phyloP scores from a whole-genome alignment of 2,888 invertebrate species.

The Barypeithes pellucidus region DNA sequence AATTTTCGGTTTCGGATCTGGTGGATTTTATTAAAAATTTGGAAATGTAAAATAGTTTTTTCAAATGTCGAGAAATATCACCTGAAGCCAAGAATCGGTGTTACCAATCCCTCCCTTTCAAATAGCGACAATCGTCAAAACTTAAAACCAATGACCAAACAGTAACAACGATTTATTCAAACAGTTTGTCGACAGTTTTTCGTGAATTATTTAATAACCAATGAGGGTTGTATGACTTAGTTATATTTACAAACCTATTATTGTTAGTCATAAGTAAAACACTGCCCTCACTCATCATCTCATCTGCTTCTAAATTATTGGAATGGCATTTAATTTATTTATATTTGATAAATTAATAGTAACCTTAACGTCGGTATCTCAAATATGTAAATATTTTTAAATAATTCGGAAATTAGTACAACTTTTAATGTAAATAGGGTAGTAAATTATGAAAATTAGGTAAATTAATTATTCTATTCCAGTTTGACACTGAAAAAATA shows the following conservation, averaged over 20 bases:
- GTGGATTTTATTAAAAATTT: no score
- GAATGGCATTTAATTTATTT: constrained; percentile 60
- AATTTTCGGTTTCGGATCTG: no score
- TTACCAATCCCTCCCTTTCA: no score
- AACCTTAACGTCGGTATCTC: constrained; percentile 35
- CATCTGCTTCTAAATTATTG: constrained; percentile 59
- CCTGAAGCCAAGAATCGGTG: no score
- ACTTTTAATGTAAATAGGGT: constrained; percentile 60
- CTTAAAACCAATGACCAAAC: background rate
- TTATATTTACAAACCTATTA: constrained; percentile 36
- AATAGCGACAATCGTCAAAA: background rate
- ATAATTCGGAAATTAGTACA: constrained; percentile 62
- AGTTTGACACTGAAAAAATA: constrained; percentile 43
- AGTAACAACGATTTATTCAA: background rate
- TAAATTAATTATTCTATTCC: constrained; percentile 60
- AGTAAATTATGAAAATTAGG: constrained; percentile 58
- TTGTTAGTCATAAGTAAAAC: constrained; percentile 43
- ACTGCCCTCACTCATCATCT: constrained; percentile 44
- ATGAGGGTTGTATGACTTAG: constrained; percentile 27
- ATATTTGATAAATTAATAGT: constrained; percentile 51
- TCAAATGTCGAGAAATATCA: background rate
- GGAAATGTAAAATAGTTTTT: no score
- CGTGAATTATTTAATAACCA: constrained; percentile 3
- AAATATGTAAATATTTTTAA: constrained; percentile 56
- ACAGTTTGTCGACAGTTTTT: constrained; percentile 9